Conservation (phyloP, 2,888 invertebrate species). For the Pandemis corylana region DNA sequence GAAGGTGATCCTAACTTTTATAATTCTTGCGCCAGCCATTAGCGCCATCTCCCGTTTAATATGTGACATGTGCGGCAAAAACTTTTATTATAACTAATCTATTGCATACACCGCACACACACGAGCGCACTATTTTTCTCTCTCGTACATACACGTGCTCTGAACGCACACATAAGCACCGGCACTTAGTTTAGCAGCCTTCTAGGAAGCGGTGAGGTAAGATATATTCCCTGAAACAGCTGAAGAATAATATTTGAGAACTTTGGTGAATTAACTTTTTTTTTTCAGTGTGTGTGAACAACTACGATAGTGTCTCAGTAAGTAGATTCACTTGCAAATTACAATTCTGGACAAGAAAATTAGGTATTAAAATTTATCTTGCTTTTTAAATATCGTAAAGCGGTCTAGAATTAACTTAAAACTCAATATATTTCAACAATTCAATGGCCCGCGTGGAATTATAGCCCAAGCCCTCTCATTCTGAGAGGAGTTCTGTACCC, state of each 20-base stretch:
- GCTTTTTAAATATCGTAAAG: no score
- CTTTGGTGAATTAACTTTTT: no score
- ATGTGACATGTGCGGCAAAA: slow-evolving; percentile 85
- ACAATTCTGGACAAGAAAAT: no score
- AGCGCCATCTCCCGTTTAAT: slow-evolving; percentile 82
- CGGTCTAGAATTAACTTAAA: no score
- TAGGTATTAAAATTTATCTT: no score
- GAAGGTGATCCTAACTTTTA: slow-evolving; percentile 80
- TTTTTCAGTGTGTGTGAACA: no score
- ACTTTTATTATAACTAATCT: slow-evolving; percentile 86
- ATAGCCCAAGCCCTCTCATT: no score
- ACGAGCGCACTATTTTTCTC: slow-evolving; percentile 53
- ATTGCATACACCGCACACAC: slow-evolving; percentile 73
- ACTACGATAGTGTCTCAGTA: no score
- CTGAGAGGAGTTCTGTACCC: no score
- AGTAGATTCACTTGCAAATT: no score
- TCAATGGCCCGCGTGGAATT: no score
- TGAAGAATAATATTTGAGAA: not conserved
- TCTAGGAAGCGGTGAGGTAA: slow-evolving; percentile 60
- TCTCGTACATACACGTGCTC: slow-evolving; percentile 54
- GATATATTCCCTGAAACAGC: slow-evolving; percentile 47
- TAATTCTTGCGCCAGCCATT: slow-evolving; percentile 77
- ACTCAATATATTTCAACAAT: no score
- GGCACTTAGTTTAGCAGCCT: slow-evolving; percentile 80
- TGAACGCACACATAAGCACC: slow-evolving; percentile 67